Evolutionary conservation across 1,140 invertebrate genomes (phyloP).

Genomic region (Lethrus apterus): DNA sequence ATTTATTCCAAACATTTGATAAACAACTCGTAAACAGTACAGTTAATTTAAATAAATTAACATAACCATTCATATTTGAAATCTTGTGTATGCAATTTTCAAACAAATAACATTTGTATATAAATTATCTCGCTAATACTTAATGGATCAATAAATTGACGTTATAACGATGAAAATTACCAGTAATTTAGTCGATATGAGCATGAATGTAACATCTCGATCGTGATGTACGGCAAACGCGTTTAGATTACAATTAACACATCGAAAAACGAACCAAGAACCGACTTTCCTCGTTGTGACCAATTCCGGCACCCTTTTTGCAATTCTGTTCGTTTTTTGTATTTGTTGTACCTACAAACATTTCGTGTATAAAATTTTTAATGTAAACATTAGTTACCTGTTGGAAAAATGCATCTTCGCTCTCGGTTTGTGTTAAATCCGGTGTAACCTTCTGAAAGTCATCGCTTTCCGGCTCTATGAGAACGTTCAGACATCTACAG

Average conservation of each 20-base stretch:
- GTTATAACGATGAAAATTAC: too few species aligned
- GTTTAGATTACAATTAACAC: constrained; percentile 39
- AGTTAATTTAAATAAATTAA: too few species aligned
- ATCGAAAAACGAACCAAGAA: constrained; percentile 45
- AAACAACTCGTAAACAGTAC: too few species aligned
- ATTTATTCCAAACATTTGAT: too few species aligned
- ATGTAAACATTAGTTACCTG: constrained; percentile 35
- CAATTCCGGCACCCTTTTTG: constrained; percentile 43
- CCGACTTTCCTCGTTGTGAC: constrained; percentile 43
- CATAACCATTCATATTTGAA: too few species aligned
- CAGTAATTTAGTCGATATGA: too few species aligned
- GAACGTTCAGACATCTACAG: constrained; percentile 48
- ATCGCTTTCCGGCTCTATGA: constrained; percentile 40
- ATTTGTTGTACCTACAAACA: constrained; percentile 40
- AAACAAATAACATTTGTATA: too few species aligned
- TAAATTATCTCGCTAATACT: too few species aligned
- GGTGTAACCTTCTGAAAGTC: constrained; percentile 39
- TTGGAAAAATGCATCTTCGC: constrained; percentile 41
- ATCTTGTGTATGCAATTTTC: too few species aligned
- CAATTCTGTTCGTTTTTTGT: constrained; percentile 42
- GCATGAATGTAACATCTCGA: too few species aligned
- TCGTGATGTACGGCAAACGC: constrained; percentile 48
- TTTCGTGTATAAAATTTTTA: neutral
- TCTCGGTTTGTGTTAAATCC: constrained; percentile 38
- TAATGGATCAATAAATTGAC: too few species aligned